Base-by-base conservation (phyloP, 2,113 vertebrate species). In the Thalassarche chlororhynchos region DNA sequence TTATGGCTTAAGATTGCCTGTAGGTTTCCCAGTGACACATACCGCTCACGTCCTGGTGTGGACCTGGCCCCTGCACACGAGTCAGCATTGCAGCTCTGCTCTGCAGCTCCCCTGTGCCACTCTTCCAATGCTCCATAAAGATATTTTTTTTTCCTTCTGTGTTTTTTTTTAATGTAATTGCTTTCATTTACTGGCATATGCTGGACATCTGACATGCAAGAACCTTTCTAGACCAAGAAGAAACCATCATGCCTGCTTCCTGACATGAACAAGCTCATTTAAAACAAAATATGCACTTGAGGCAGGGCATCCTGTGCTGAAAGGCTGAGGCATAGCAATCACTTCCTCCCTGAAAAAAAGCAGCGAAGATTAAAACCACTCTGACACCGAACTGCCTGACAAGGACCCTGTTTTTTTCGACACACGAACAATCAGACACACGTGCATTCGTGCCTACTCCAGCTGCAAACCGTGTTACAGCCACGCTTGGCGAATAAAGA, bases 291-390 rank as follows among this genome's bases (percentile, higher is more conserved):
- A 92, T 4, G 28, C 34, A 87, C 74, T 94, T 85, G 65, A 95
- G 89, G 89, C 34, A 68, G 61, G 46, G 80, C 86, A 94, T 87
- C 80, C 86, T 94, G 69, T 78, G 65, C 90, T 84, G 83, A 87
- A 95, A 96, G 84, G 65, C 74, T 84, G 89, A 96, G 69, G 72
- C 65, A 79, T 1, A 78, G 87, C 70, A 85, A 93, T 89, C 57
- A 34, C 38, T 85, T 91, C 58, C 87, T 87, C 68, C 58, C 54
- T 34, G 46, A 84, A 70, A 91, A 94, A 94, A 70, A 25, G 55
- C 86, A 96, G 72, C 2, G 4, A 96, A 83, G 58, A 94, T 69
- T 83, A 93, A 94, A 93, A 89, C 49, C 51, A 40, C 11, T 25
- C 23, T 62, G 84, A 76, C 29, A 91, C 54, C 2, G 9, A 94